phyloP scores from a whole-genome alignment of 2,797 vertebrate species.

The Spondyliosoma cantharus region DNA sequence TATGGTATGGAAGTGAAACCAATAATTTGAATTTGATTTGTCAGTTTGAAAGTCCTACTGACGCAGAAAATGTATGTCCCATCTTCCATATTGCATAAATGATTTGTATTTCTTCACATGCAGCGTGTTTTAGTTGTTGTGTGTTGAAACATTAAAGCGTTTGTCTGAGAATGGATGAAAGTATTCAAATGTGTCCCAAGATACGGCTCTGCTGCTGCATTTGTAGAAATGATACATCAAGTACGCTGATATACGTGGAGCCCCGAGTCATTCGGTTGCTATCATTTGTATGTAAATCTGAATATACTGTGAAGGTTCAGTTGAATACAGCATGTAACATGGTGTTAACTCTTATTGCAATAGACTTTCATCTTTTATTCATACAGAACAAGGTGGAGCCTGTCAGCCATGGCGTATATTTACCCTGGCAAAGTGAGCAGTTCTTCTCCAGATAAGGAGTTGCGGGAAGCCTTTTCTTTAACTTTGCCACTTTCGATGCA shows the following conservation, averaged over 20 bases:
- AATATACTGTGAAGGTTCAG: not conserved
- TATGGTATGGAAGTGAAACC: not conserved
- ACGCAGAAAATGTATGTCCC: not conserved
- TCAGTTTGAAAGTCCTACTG: constrained; percentile 2
- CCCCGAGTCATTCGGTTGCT: not conserved
- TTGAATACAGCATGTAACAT: not conserved
- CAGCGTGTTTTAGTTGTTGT: constrained; percentile 32
- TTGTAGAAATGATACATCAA: not conserved
- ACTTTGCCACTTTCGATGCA: not conserved
- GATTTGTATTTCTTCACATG: not conserved
- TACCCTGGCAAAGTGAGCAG: not conserved
- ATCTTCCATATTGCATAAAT: not conserved
- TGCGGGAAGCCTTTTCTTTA: not conserved
- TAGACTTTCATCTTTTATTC: not conserved
- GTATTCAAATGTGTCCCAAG: constrained; percentile 12
- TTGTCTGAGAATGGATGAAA: constrained; percentile 25
- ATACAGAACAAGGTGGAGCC: not conserved
- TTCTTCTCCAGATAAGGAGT: constrained; percentile 2
- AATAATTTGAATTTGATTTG: not conserved
- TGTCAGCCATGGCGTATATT: not conserved
- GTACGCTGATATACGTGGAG: not conserved
- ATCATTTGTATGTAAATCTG: not conserved
- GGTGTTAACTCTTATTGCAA: not conserved
- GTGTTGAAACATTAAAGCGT: constrained; percentile 37
- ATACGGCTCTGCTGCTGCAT: not conserved